Evolutionary conservation across 2,797 vertebrate species (phyloP).

Genomic region (Helicolenus hilgendorfi): DNA sequence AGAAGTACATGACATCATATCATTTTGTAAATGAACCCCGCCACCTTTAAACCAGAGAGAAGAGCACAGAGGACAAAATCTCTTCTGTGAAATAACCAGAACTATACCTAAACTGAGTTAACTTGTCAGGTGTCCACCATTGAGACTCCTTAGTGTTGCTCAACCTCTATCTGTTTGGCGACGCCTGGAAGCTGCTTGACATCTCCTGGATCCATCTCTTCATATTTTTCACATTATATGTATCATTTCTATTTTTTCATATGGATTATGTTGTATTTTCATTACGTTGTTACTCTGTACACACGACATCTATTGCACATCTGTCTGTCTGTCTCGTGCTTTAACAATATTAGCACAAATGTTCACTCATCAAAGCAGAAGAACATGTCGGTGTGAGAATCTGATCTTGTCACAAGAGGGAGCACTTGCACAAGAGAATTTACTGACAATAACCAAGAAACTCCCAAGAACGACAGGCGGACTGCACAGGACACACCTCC

Average conservation of each 20-base stretch:
- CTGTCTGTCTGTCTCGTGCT: no score
- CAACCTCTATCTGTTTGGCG: no score
- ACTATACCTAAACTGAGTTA: neutral
- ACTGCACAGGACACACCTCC: neutral
- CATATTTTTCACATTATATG: no score
- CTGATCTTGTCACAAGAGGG: constrained; percentile 58
- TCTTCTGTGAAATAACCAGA: neutral
- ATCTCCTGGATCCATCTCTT: no score
- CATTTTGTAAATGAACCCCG: neutral
- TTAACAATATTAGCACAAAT: no score
- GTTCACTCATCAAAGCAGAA: no score
- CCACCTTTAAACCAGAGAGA: neutral
- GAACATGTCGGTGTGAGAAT: neutral
- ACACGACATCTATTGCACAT: no score
- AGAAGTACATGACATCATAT: neutral
- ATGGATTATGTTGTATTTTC: no score
- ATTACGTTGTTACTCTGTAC: no score
- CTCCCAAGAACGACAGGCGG: neutral
- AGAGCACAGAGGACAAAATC: neutral
- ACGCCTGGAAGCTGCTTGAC: no score
- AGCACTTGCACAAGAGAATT: constrained; percentile 23
- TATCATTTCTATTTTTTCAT: no score
- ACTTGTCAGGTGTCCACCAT: neutral
- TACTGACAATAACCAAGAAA: neutral
- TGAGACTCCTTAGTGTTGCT: neutral